Conservation (phyloP, 2,113 vertebrate genomes). For the Pao palembangensis region DNA sequence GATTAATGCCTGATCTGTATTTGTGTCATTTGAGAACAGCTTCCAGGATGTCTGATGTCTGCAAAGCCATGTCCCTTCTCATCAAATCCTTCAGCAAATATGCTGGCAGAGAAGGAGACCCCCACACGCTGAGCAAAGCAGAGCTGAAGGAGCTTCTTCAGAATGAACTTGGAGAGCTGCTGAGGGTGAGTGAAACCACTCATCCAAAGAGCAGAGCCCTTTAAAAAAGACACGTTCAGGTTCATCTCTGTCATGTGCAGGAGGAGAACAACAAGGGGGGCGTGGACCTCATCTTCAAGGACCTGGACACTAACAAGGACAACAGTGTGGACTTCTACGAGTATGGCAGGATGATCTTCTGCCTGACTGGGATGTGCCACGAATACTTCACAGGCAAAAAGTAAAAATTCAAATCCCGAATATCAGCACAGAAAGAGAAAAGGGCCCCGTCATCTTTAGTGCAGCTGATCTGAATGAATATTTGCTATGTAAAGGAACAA, state of each 20-base stretch:
- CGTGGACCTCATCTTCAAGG: constrained; percentile 62
- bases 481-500: background rate
- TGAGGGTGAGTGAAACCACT: constrained; percentile 70
- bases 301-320: constrained; percentile 65
- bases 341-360: constrained; percentile 56
- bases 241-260: constrained; percentile 39
- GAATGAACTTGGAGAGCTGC: constrained; percentile 70
- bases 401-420: constrained; percentile 7
- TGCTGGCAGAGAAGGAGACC: constrained; percentile 83
- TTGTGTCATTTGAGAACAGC: constrained; percentile 2
- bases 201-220: background rate
- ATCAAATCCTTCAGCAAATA: constrained; percentile 80
- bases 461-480: constrained; percentile 1
- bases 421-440: background rate
- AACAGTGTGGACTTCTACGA: constrained; percentile 72
- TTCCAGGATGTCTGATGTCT: constrained; percentile 66
- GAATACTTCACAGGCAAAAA: constrained; percentile 35
- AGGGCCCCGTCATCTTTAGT: constrained; percentile 27
- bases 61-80: constrained; percentile 73
- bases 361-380: constrained; percentile 62
- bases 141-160: constrained; percentile 85
- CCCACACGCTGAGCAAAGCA: constrained; percentile 77
- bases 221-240: background rate
- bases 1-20: background rate
- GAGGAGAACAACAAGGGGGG: constrained; percentile 29